phyloP scores from a whole-genome alignment of 2,888 invertebrate species.

The Coecobrya sp. region DNA sequence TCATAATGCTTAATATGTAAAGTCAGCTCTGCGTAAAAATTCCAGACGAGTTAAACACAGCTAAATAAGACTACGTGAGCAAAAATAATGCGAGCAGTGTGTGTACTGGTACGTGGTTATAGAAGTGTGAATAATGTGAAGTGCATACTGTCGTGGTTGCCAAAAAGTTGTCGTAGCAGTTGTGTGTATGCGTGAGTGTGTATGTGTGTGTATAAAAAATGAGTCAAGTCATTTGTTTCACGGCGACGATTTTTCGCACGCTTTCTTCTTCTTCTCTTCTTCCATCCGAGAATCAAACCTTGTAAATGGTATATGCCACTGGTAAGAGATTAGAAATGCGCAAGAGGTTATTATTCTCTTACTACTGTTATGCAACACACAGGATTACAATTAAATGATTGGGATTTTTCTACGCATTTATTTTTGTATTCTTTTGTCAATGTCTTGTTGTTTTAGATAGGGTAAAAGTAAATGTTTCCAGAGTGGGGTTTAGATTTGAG shows the following conservation, averaged over 20 bases:
- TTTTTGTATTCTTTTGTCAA: not conserved
- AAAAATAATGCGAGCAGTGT: not conserved
- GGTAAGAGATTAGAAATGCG: conserved; percentile 27
- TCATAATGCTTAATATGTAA: not conserved
- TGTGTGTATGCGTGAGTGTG: not conserved
- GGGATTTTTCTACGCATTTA: not conserved
- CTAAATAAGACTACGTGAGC: not conserved
- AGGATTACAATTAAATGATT: conserved; percentile 5
- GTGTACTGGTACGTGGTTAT: not conserved
- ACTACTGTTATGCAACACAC: not conserved
- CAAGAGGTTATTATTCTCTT: not conserved
- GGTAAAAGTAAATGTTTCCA: not conserved
- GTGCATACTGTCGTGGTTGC: conserved; percentile 32
- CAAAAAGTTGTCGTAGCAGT: conserved; percentile 13
- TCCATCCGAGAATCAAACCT: not conserved
- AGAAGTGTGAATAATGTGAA: not conserved
- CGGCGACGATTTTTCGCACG: conserved; percentile 67
- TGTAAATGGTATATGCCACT: not conserved
- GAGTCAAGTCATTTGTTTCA: conserved; percentile 59
- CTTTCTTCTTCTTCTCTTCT: conserved; percentile 15
- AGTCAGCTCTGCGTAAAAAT: conserved; percentile 41
- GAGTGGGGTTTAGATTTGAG: no score
- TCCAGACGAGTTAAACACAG: conserved; percentile 36
- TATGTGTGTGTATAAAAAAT: conserved; percentile 4
- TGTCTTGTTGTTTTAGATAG: not conserved